Conservation (phyloP, 2,888 invertebrate species). For the Saturnia japonica region DNA sequence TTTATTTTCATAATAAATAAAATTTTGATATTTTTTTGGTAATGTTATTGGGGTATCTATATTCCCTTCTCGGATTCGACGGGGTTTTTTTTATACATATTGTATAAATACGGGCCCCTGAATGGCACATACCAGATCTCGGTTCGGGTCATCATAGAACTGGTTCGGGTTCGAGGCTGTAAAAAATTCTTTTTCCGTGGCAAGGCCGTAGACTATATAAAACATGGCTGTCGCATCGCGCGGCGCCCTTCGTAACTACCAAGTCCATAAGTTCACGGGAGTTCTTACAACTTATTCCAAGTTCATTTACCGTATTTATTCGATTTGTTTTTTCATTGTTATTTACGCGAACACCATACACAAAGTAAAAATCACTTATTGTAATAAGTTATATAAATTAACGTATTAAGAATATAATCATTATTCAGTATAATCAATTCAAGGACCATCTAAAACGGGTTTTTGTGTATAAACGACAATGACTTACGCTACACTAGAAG, state of each 20-base stretch:
- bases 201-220: constrained; percentile 8
- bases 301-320: not conserved
- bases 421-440: too few species aligned
- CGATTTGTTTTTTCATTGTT: not conserved
- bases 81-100: too few species aligned
- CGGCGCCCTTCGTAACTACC: not conserved
- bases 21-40: too few species aligned
- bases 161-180: not conserved
- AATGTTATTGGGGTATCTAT: too few species aligned
- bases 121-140: not conserved
- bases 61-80: too few species aligned
- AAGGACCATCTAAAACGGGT: too few species aligned
- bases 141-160: not conserved
- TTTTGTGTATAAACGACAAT: too few species aligned
- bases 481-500: too few species aligned
- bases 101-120: not conserved
- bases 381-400: too few species aligned
- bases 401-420: too few species aligned
- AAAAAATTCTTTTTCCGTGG: too few species aligned
- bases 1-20: too few species aligned
- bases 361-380: not conserved
- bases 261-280: not conserved
- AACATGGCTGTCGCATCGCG: not conserved
- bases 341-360: not conserved
- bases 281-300: not conserved